Conservation (phyloP, 2,113 vertebrate species). For the Patagioenas fasciata region DNA sequence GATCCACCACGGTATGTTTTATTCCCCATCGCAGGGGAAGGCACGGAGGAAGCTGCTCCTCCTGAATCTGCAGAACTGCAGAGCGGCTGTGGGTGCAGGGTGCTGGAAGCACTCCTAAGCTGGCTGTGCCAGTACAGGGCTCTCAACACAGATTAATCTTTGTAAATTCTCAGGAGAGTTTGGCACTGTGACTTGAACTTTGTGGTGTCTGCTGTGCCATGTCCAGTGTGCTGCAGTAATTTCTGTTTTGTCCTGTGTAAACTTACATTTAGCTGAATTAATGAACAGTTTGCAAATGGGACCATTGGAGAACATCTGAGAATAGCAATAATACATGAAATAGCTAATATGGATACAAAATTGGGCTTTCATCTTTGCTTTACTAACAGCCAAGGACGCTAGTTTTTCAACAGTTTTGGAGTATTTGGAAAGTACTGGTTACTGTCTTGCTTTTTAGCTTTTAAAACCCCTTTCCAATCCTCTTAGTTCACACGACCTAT, state of each 20-base stretch:
- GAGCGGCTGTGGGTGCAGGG: not conserved
- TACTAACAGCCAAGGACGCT: not conserved
- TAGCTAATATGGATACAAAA: not conserved
- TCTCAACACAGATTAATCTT: not conserved
- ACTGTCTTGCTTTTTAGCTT: not conserved
- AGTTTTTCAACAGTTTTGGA: not conserved
- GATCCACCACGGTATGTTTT: not conserved
- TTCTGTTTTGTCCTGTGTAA: not conserved
- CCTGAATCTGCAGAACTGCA: not conserved
- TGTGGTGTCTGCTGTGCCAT: not conserved
- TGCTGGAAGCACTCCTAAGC: not conserved
- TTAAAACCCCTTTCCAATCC: not conserved
- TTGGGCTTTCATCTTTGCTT: not conserved
- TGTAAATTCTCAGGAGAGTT: fast-evolving
- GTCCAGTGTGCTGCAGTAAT: not conserved
- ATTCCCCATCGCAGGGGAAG: fast-evolving
- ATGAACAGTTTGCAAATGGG: not conserved
- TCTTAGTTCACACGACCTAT: not conserved
- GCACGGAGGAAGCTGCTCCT: not conserved
- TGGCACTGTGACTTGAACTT: not conserved
- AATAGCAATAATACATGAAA: not conserved
- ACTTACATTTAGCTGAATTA: not conserved
- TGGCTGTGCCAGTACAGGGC: not conserved
- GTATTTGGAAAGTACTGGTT: not conserved
- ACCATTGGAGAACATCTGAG: not conserved